Percentiles rank a stretch among this genome's conserved stretches.
Conservation (phyloP, 2,113 vertebrate genomes). For the Riparia riparia region DNA sequence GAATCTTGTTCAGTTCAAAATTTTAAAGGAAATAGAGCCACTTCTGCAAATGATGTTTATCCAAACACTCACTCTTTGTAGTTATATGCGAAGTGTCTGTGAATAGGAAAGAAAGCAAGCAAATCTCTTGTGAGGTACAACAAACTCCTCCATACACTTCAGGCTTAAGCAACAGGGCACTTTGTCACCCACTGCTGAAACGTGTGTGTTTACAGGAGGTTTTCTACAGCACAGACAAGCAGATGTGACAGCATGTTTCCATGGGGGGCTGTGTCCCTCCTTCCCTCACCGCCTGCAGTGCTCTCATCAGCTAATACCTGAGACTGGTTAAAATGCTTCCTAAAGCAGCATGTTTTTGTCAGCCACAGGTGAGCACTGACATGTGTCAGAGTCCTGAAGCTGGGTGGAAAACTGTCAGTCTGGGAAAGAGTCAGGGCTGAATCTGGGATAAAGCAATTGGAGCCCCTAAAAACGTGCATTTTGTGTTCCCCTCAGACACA, state of each 20-base stretch:
- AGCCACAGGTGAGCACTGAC: neutral
- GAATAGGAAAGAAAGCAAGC: neutral
- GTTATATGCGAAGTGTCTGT: neutral
- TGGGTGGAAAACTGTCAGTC: neutral
- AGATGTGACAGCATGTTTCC: neutral
- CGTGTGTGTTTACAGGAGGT: neutral
- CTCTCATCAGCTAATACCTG: neutral
- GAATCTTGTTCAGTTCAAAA: neutral
- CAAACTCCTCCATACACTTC: neutral
- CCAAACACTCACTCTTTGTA: neutral
- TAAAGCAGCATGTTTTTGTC: neutral
- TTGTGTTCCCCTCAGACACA: fast-evolving
- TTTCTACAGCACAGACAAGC: neutral
- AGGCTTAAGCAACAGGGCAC: neutral
- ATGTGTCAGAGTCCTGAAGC: neutral
- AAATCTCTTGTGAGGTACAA: neutral
- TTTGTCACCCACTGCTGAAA: neutral
- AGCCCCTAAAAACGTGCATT: neutral
- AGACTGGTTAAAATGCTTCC: fast-evolving
- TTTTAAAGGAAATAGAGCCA: neutral
- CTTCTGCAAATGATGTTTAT: neutral
- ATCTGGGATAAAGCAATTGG: neutral
- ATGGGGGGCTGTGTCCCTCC: neutral
- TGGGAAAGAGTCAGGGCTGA: neutral
- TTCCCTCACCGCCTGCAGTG: neutral